These are phyloP conservation scores for Sarcophaga peregrina DNA, from an alignment of 1,140 invertebrate species.

Conservation along the genomic window DNA sequence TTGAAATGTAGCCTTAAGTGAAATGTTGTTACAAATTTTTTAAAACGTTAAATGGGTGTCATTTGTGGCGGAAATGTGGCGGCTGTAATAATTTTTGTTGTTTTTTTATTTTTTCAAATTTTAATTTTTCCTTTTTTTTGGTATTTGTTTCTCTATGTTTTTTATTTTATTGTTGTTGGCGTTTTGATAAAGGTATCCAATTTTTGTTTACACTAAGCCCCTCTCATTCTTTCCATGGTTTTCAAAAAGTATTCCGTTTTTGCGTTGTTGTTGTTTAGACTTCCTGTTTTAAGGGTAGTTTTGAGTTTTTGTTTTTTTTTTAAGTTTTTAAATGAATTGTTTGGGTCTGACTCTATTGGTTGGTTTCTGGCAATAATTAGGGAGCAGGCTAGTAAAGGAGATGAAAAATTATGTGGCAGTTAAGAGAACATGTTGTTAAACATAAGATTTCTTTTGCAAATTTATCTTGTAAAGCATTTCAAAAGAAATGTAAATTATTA, in stretches of 20 bases:
- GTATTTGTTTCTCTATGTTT: too few species aligned
- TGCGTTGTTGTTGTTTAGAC: neutral
- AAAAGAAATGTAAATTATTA: too few species aligned
- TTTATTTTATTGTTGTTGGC: neutral
- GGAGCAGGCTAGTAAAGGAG: neutral
- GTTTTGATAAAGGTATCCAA: slow-evolving; percentile 10
- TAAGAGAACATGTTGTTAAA: slow-evolving; percentile 1
- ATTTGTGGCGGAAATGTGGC: slow-evolving; percentile 46
- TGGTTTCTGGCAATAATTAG: neutral
- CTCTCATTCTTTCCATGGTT: neutral
- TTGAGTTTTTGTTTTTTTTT: neutral
- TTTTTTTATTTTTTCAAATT: too few species aligned
- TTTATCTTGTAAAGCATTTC: neutral
- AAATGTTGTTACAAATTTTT: slow-evolving; percentile 41
- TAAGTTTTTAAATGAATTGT: slow-evolving; percentile 19
- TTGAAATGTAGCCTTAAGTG: neutral
- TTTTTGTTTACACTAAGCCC: neutral
- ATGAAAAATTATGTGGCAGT: neutral
- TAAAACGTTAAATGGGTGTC: slow-evolving; percentile 39
- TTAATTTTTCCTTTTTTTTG: too few species aligned
- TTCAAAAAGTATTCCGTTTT: neutral
- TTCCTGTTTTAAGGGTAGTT: neutral
- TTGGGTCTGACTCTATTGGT: neutral
- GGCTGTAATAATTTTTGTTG: too few species aligned
- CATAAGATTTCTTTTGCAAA: slow-evolving; percentile 12